Evolutionary conservation across 2,888 invertebrate species (phyloP), one percentile per base, ranked within the genome.

Genomic region (Lasioglossum lativentre): DNA sequence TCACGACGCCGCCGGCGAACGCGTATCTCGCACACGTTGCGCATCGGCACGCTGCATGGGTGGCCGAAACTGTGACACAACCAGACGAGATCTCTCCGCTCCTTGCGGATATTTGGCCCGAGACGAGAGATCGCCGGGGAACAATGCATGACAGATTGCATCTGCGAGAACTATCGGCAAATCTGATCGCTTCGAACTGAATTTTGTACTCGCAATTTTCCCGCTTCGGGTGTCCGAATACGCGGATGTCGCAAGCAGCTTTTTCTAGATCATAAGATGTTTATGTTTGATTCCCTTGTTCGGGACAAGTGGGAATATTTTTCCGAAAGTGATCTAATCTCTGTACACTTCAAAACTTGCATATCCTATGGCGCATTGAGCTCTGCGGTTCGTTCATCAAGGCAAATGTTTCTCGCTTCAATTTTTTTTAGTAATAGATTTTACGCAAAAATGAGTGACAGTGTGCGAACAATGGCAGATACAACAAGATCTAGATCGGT

Each of bases 1-100:
- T 90, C 88, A 75, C 59, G 27, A 27, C 27, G 59, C 86, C 27
- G 59, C 86, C 85, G 87, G 82, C 90, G 80, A 87, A 86, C 86
- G 88, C 88, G 89, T 90, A 88, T 89, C 88, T 84, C 83, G 86
- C 88, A 66, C 87, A 83, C 89, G 88, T 79, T 66, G 85, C 77
- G 87, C 88, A 88, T 88, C 88, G 87, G 88, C 88, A 88, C 87
- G 90, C 90, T 71, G 91, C 92, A 92, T 90, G 92, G 93, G 93
- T 93, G 93, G 93, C 79, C 92, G 38, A 85, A 80, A 72, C 68
- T 82, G 83, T 45, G 75, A 75, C 82, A 75, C 83, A 59, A 27
- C 59, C 59, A 73, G 75, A 16, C 72, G 77, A 84, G 80, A 74
- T 81, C 59, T 52, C n/a, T 40, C n/a, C 23, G 19, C 30, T 38